Evolutionary conservation across 2,888 invertebrate species (phyloP), one percentile per base, ranked within the genome.

Genomic region (Eurytoma californica): DNA sequence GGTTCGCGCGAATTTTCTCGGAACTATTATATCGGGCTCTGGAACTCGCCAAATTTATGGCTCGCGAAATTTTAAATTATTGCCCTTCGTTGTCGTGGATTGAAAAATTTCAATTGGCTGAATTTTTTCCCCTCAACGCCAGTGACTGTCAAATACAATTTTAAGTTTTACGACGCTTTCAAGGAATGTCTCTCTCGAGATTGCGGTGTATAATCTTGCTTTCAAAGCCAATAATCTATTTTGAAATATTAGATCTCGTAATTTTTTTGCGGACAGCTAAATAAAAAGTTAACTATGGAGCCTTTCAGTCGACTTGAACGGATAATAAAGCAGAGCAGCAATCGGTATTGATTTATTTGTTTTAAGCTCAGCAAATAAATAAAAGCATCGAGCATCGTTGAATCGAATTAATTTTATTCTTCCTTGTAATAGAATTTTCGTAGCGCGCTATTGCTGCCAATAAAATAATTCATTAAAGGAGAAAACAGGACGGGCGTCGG

Each of bases 381-480:
- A 39, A 39, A 49, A 65, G 20, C 47, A 53, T 53, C 28, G 39
- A 7, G 39, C 39, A 9, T 39, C 39, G 39, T 55, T 18, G 18
- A 13, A 13, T 55, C 16, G 51, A 68, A 3, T 9, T 30, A n/a
- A 30, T 51, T 55, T 55, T 18, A 68, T 18, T 55, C n/a, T 12
- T 53, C 16, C 39, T 18, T 20, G 47, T 58, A 58, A 69, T 47
- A 58, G 47, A 69, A 70, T 70, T 70, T 70, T 70, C 39, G 49
- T 18, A 24, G 12, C 16, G 12, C 9, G 4, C 51, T 9, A 55
- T 12, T 58, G n/a, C 53, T n/a, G 53, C 7, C 72, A 28, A 66
- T 66, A 55, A 61, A 68, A 75, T 68, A 53, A 75, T 75, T 68
- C 61, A 68, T 68, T 49, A 68, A 75, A 60, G 24, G 61, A 20